Evolutionary conservation across 2,888 invertebrate genomes (phyloP), one percentile per base, ranked within the genome.

Genomic region (Callinectes sapidus): DNA sequence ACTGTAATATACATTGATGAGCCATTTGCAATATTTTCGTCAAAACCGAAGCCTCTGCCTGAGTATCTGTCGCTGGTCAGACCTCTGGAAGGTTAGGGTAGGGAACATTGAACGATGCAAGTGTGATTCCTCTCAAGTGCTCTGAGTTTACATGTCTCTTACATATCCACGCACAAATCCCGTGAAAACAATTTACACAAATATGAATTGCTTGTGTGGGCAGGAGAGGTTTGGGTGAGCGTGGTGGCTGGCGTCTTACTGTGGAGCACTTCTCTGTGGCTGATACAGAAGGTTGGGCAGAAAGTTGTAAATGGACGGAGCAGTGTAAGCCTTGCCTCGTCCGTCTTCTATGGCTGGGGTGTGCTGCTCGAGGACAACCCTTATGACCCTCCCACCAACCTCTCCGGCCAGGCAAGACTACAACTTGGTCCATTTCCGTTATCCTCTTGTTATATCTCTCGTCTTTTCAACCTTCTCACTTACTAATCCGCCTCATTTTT

Each of bases 261-360:
- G 35, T 35, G 77, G 61, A 89, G 92, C n/a, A 13, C 85, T 10
- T 16, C 61, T 18, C 39, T 92, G 85, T 92, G 92, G 92, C 28
- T 86, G 81, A 23, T 92, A 18, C 92, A 89, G 32, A 89, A 86
- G 10, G 86, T 28, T 2, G 39, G 28, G 8, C 71, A 71, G 28
- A 71, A n/a, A 71, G 28, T 48, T 48, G 10, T 71, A 2, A 8
- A 71, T 28, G 81, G 66, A 35, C 55, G 55, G 14, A n/a, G 2
- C 35, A 23, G 48, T 2, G 42, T 66, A 28, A 85, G 81, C 86
- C 28, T 71, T 28, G 71, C n/a, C 71, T 81, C 92, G 2, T 71
- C 89, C 16, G 13, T 89, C 23, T 81, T 92, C 18, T 89, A 92
- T 39, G 42, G 77, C 5, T 92, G 92, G 92, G 92, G 92, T 1